phyloP scores from a whole-genome alignment of 2,797 vertebrate genomes.

The Peromyscus eremicus region DNA sequence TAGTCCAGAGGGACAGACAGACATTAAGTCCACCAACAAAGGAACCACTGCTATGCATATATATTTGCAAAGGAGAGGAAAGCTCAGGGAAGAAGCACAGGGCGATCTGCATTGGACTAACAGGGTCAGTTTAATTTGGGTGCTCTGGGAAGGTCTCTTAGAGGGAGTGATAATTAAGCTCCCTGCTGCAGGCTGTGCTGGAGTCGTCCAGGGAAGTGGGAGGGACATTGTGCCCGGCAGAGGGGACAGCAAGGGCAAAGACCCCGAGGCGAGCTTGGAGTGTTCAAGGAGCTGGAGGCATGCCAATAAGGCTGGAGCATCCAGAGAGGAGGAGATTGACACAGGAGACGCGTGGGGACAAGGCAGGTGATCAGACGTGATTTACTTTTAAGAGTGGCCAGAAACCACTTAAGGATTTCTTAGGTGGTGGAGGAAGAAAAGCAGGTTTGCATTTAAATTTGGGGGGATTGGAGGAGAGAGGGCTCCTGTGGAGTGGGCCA shows the following conservation, averaged over 20 bases:
- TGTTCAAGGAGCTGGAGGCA: conserved; percentile 36
- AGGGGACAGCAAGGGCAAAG: conserved; percentile 72
- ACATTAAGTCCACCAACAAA: conserved; percentile 6
- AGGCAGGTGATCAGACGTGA: background rate
- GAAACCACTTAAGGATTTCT: conserved; percentile 52
- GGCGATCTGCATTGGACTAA: background rate
- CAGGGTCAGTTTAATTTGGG: conserved; percentile 36
- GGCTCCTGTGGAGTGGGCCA: background rate
- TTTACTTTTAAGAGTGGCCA: conserved; percentile 38
- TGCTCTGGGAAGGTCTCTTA: background rate
- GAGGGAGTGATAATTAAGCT: conserved; percentile 9
- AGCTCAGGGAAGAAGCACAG: background rate
- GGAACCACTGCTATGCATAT: background rate
- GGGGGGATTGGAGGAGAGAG: background rate
- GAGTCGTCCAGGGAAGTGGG: background rate
- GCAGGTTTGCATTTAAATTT: conserved; percentile 35
- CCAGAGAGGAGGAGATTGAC: background rate
- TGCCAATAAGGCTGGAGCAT: background rate
- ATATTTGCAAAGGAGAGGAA: conserved; percentile 40
- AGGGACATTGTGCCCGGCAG: background rate
- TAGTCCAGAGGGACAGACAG: background rate
- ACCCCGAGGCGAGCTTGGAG: background rate
- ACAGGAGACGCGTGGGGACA: background rate
- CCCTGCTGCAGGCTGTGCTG: background rate
- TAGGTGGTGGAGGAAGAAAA: background rate